Evolutionary conservation across 2,888 invertebrate genomes (phyloP), one percentile per base, ranked within the genome.

Genomic region (Agriopis aurantiaria): DNA sequence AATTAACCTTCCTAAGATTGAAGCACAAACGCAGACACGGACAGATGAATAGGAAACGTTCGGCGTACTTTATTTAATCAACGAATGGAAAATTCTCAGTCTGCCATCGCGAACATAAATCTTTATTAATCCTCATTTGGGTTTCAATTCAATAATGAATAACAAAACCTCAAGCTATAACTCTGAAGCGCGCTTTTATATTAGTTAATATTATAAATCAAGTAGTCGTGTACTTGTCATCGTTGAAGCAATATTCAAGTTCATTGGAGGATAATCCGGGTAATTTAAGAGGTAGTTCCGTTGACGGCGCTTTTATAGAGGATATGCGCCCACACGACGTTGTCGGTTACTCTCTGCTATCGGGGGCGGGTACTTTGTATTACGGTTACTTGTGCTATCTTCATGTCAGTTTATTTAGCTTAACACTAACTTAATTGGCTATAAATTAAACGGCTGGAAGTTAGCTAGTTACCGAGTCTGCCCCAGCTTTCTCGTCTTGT

Each of bases 371-470:
- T 85, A 85, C 84, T 83, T 86, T 82, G 85, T 85, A 85, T 84
- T 87, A 89, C 88, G 82, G 88, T 88, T 88, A 85, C 89, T 87
- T 82, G 85, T 85, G 83, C 86, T 90, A 90, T 90, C 90, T 89
- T 86, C 87, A 80, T 86, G 89, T 90, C 88, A 88, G 89, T 91
- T 91, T 91, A 91, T 91, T 91, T 87, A 88, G 90, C 88, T 90
- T 90, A 91, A 89, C 91, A 92, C 90, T 84, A 88, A 88, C 89
- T 88, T 93, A 92, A 93, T 93, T 93, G 93, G 90, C 92, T 86
- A 90, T 93, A 93, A 93, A 92, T 93, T 91, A 91, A 88, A 82
- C 81, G 71, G 82, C 84, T 84, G 88, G 84, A 87, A 88, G 88
- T 89, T 88, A 85, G 87, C 89, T 86, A 85, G 88, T 89, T 88